These are phyloP conservation scores for Ctenoplectra terminalis DNA, from an alignment of 1,140 invertebrate genomes.

Conservation along the genomic window DNA sequence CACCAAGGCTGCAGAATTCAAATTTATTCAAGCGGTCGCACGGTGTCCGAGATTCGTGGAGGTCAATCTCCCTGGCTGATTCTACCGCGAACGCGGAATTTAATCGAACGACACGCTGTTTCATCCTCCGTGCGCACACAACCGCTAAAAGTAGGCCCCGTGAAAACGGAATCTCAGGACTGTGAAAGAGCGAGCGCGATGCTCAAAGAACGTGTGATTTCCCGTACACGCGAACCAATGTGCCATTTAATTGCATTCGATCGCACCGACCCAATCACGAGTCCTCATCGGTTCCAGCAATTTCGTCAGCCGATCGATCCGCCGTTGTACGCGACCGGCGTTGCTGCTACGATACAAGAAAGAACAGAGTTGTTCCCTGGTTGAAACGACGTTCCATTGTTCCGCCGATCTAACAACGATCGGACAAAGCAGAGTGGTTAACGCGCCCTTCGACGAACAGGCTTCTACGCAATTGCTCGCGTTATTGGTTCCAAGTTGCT, in stretches of 20 bases:
- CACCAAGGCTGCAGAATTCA: constrained; percentile 20
- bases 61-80: not conserved
- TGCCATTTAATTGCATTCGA: constrained; percentile 47
- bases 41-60: constrained; percentile 9
- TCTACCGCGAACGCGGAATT: constrained; percentile 14
- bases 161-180: constrained; percentile 45
- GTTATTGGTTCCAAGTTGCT: not conserved
- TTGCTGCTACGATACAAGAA: too few species aligned
- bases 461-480: not conserved
- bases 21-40: constrained; percentile 45
- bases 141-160: constrained; percentile 30
- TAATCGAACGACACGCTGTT: constrained; percentile 26
- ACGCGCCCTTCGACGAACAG: too few species aligned
- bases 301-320: not conserved
- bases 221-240: constrained; percentile 35
- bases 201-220: constrained; percentile 9
- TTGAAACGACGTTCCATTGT: not conserved
- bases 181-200: constrained; percentile 20
- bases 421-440: not conserved
- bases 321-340: too few species aligned
- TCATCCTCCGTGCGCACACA: not conserved
- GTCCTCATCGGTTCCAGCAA: not conserved
- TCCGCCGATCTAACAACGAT: not conserved
- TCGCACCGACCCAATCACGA: not conserved
- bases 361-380: not conserved